Evolutionary conservation across 2,113 vertebrate species (phyloP), one percentile per base, ranked within the genome.

Genomic region (Mastomys coucha): DNA sequence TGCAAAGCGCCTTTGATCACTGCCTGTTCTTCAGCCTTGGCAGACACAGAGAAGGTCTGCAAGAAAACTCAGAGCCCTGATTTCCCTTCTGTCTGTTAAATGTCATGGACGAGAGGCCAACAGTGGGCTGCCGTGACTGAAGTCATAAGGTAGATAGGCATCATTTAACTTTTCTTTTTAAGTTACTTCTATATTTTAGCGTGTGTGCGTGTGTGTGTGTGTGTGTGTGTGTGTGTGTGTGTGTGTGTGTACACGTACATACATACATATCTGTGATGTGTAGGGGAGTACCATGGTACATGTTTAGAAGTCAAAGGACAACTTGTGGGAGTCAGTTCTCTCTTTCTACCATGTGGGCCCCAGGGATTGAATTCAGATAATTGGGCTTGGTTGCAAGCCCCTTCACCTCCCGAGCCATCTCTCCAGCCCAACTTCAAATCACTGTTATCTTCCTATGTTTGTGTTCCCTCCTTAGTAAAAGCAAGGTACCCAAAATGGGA

Each of bases 81-180:
- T 67, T 72, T 58, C 36, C 45, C 42, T 76, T 91, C 93, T 6
- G 26, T 42, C 39, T 39, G 1, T n/a, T n/a, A 33, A 93, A 75
- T 36, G 33, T 39, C 33, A 6, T 5, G 58, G 73, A 12, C 0
- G 0, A 1, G 1, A 45, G 45, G 4, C 17, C 31, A 20, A 5
- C 42, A 12, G 13, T 28, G 6, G 3, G 4, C 53, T 51, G 4
- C 22, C n/a, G 26, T 60, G 45, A 90, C 49, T 1, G 24, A 77
- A 76, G 8, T 45, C 36, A 17, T 53, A 14, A 70, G 45, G 31
- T 33, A 16, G 0, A 14, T 9, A n/a, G 5, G 36, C 45, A 56
- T 88, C 72, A 33, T 17, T 80, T 56, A 22, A 65, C 12, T 12
- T 31, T 82, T 26, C 53, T 49, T 39, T 53, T 81, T 14, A 63